phyloP scores from a whole-genome alignment of 2,888 invertebrate genomes.

The Machimus atricapillus region DNA sequence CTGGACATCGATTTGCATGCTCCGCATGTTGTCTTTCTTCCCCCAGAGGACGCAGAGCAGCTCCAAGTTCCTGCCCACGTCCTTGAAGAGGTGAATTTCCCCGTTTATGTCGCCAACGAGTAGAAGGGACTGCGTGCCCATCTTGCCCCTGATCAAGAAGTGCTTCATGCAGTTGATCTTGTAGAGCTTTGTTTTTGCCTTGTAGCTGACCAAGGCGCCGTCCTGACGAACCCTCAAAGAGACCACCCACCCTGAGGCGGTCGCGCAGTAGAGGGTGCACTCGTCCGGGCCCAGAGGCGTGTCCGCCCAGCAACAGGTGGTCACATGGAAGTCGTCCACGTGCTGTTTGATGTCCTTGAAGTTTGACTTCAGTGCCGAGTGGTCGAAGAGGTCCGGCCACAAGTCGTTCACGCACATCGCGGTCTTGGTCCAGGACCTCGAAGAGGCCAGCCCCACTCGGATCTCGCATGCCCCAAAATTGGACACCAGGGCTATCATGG shows the following conservation, averaged over 20 bases:
- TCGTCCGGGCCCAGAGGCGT: neutral
- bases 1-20: slow-evolving; percentile 51
- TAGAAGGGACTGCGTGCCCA: slow-evolving; percentile 50
- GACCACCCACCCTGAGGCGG: slow-evolving; percentile 55
- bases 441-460: slow-evolving; percentile 46
- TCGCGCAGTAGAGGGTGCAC: slow-evolving; percentile 48
- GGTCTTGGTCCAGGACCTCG: slow-evolving; percentile 50
- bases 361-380: neutral
- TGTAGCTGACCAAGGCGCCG: slow-evolving; percentile 34
- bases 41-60: slow-evolving; percentile 54
- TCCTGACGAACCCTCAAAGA: slow-evolving; percentile 43
- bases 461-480: slow-evolving; percentile 54
- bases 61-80: slow-evolving; percentile 42
- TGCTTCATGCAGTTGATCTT: slow-evolving; percentile 35
- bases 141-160: neutral
- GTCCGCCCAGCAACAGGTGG: slow-evolving; percentile 53
- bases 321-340: slow-evolving; percentile 54
- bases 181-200: slow-evolving; percentile 6
- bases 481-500: slow-evolving; percentile 51
- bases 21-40: slow-evolving; percentile 53
- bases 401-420: slow-evolving; percentile 47
- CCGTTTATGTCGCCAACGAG: slow-evolving; percentile 53
- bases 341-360: slow-evolving; percentile 45
- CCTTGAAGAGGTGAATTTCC: slow-evolving; percentile 52
- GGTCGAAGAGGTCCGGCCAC: slow-evolving; percentile 46